Evolutionary conservation across 2,113 vertebrate genomes (phyloP), one percentile per base, ranked within the genome.

Genomic region (Pelusios castaneus): DNA sequence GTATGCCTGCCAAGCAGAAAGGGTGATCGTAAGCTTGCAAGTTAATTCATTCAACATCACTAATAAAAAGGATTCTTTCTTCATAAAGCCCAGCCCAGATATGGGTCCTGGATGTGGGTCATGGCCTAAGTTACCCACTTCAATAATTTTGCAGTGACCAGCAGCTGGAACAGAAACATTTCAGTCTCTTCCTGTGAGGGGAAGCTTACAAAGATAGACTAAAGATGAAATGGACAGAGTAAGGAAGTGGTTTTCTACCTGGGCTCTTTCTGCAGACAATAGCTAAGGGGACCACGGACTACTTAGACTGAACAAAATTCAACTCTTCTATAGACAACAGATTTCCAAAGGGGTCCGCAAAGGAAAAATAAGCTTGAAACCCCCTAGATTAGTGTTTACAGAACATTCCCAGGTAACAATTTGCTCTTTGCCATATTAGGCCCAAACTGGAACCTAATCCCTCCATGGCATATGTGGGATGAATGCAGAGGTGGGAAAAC

Each of bases 41-140:
- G 56, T 58, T 4, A 90, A 54, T 22, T 34, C 49, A 47, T 13
- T 89, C 8, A 9, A 2, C 0, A 52, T 1, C 80, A 63, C 10
- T 22, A 16, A 2, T 1, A 43, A 79, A 47, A n/a, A 80, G 6
- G 24, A 54, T 16, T 43, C 10, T 77, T 75, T 73, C 87, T 60
- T 47, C 24, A 22, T 4, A 7, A 29, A 52, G 31, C 8, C 63
- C 82, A 29, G 25, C 76, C n/a, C n/a, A 90, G 52, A 41, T 31
- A 0, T 0, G 8, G 21, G 29, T 7, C 43, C 7, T 11, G 63
- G 52, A 12, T 60, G 25, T 31, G 4, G 1, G 27, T 38, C 47
- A 0, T 0, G 1, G n/a, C 51, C 43, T 56, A 54, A 76, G 55
- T 13, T 78, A 25, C 52, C 1, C 29, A 3, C 0, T 0, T 31